A percentile compares a stretch with the other conserved stretches of the same genome.
Evolutionary conservation across 1,140 invertebrate species (phyloP).

Genomic region (Drosophila biarmipes): DNA sequence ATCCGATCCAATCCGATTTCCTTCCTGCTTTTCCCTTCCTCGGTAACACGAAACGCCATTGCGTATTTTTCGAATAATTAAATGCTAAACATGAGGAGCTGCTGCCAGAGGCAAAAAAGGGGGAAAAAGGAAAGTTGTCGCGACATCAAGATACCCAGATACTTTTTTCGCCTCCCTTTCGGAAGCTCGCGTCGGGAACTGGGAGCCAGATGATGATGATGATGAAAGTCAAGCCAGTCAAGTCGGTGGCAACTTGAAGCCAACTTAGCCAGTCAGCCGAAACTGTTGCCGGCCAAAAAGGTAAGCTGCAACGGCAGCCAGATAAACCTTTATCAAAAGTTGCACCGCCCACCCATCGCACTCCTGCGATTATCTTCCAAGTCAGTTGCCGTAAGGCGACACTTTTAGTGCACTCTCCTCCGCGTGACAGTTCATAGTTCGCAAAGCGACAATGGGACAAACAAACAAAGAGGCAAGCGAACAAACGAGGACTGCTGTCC

Average conservation of each 20-base stretch:
- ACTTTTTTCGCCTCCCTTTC: constrained; percentile 12
- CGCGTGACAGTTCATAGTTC: constrained; percentile 50
- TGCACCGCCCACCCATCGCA: constrained; percentile 11
- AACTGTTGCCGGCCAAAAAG: constrained; percentile 42
- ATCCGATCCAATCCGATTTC: constrained; percentile 7
- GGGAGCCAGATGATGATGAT: constrained; percentile 26
- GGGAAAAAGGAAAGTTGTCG: constrained; percentile 26
- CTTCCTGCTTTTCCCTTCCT: neutral
- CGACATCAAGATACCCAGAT: constrained; percentile 16
- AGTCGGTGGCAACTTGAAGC: constrained; percentile 62
- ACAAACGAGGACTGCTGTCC: constrained; percentile 17
- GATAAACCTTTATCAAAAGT: constrained; percentile 62
- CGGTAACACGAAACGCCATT: constrained; percentile 37
- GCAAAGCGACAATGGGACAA: constrained; percentile 40
- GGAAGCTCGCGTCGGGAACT: neutral
- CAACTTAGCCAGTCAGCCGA: constrained; percentile 53
- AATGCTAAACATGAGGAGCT: constrained; percentile 28
- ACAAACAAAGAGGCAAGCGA: constrained; percentile 12
- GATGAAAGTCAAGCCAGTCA: constrained; percentile 66
- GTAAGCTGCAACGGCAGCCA: constrained; percentile 33
- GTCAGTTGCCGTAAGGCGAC: constrained; percentile 60
- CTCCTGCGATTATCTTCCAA: constrained; percentile 43
- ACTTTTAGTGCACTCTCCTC: constrained; percentile 57
- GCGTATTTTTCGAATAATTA: constrained; percentile 60
- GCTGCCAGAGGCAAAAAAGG: neutral